phyloP scores from a whole-genome alignment of 1,140 invertebrate species.

The Hormaphis cornu region DNA sequence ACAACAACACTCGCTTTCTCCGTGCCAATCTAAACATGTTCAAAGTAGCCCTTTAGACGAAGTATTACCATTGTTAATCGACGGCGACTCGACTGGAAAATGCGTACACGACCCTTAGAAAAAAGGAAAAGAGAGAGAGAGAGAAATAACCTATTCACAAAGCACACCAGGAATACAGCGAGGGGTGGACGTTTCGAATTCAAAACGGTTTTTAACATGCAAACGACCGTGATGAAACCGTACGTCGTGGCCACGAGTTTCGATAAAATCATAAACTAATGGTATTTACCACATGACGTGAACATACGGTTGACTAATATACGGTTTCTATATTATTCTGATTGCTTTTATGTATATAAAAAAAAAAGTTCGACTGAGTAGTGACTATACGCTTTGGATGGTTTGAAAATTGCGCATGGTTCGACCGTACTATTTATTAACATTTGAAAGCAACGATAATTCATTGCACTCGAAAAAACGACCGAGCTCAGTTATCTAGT shows the following conservation, averaged over 20 bases:
- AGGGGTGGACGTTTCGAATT: slow-evolving; percentile 1
- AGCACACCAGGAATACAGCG: neutral
- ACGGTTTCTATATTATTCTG: too few species aligned
- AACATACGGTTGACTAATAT: too few species aligned
- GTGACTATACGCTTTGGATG: too few species aligned
- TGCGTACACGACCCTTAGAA: neutral
- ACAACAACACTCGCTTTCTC: neutral
- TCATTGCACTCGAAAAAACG: too few species aligned
- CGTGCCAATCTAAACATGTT: neutral
- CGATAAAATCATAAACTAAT: neutral
- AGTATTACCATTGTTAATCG: slow-evolving; percentile 3
- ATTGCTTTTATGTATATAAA: slow-evolving; percentile 5
- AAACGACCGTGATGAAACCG: slow-evolving; percentile 4
- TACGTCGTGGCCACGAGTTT: neutral
- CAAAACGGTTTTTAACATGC: slow-evolving; percentile 11
- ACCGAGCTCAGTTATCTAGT: too few species aligned
- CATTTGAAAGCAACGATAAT: too few species aligned
- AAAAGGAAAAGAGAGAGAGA: too few species aligned
- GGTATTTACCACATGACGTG: neutral
- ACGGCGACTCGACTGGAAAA: slow-evolving; percentile 3
- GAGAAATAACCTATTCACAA: neutral
- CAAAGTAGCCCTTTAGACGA: slow-evolving; percentile 5
- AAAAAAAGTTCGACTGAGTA: too few species aligned
- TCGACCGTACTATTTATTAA: too few species aligned
- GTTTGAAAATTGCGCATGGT: too few species aligned